Base-by-base conservation (phyloP, 1,140 invertebrate species). In the Procambarus clarkii region DNA sequence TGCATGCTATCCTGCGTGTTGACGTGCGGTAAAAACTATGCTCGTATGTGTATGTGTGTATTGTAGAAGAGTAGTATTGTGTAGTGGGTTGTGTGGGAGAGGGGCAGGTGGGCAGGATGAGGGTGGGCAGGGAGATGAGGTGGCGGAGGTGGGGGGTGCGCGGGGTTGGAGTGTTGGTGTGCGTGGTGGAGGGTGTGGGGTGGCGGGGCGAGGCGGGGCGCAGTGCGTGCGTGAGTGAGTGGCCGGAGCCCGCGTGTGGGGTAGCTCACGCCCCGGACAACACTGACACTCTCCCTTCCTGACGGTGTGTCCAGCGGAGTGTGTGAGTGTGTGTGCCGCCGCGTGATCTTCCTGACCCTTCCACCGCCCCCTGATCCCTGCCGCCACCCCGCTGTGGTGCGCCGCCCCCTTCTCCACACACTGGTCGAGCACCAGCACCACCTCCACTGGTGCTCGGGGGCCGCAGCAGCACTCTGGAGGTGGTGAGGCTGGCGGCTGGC, bases 181-280 rank as follows among this genome's bases (percentile, higher is more conserved):
- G 87, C 87, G 87, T 89, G 83, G 58, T 46, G 83, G 34, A 85
- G 69, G 87, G 87, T 50, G 79, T 24, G 48, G 54, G 87, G 87
- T 81, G 87, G 77, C 24, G 74, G 71, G 64, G 79, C 9, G 21
- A 60, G 87, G 87, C 79, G 69, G 87, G 79, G 45, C 87, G 78
- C 87, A 89, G 87, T 89, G 87, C 78, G 86, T 88, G 86, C 87
- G 78, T 89, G 78, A 88, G 86, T 88, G 86, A 79, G 87, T 89
- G 87, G 87, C 60, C 8, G 87, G 79, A 81, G 78, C 79, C 79
- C 60, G 84, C 84, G 84, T 86, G 84, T 77, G 84, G 71, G 84
- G 46, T 77, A 34, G 46, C 74, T 77, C 48, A 78, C 74, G 84
- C 74, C 74, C 74, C 9, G 21, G 21, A 78, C 48, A 34, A 78